phyloP scores from a whole-genome alignment of 2,888 invertebrate species.

The Norana najaformis region DNA sequence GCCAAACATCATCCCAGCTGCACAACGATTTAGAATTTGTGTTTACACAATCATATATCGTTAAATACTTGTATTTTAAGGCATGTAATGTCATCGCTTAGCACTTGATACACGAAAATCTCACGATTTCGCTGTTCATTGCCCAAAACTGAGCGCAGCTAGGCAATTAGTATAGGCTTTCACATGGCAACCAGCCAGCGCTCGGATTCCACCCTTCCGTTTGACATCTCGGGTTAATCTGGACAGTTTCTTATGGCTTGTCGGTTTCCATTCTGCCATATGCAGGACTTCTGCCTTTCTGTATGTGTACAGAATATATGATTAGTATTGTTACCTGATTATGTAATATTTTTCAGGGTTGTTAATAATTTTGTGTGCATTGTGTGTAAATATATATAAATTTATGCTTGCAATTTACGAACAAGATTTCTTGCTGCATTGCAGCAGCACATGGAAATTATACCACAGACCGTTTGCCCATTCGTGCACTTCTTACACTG shows the following conservation, averaged over 20 bases:
- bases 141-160: neutral
- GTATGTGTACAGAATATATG: neutral
- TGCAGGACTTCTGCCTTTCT: neutral
- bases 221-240: neutral
- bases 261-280: neutral
- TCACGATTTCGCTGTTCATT: neutral
- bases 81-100: neutral
- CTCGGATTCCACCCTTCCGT: neutral
- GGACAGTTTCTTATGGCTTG: neutral
- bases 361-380: neutral
- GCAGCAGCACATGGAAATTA: neutral
- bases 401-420: neutral
- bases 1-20: neutral
- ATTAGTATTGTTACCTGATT: neutral
- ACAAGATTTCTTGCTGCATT: neutral
- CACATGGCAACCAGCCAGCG: neutral
- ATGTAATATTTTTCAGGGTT: neutral
- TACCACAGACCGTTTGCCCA: neutral
- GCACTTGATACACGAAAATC: neutral
- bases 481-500: no score
- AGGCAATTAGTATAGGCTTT: neutral
- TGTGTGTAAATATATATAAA: neutral
- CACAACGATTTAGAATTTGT: neutral
- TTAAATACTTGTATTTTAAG: neutral
- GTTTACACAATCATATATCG: neutral